These are phyloP conservation scores for Buceros bicornis DNA, from an alignment of 2,797 vertebrate species.

Conservation along the genomic window DNA sequence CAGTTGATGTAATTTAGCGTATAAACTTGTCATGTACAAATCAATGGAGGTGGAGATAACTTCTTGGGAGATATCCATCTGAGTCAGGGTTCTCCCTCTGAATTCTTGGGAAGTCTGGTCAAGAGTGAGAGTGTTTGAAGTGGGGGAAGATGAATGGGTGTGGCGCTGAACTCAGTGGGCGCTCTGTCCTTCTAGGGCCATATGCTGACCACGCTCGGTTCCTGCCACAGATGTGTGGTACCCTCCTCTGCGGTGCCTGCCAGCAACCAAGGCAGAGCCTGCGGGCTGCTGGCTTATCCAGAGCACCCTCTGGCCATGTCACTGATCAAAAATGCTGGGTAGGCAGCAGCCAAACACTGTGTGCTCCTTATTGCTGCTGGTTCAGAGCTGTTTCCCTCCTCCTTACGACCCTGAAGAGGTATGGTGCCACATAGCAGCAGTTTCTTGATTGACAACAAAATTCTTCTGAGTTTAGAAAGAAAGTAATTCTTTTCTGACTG, in stretches of 20 bases:
- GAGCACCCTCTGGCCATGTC: neutral
- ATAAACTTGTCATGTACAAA: neutral
- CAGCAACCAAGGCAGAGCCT: neutral
- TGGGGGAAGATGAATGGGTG: neutral
- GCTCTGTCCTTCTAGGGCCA: neutral
- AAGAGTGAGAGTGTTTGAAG: neutral
- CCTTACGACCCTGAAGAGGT: neutral
- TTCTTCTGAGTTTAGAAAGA: neutral
- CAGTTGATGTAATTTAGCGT: neutral
- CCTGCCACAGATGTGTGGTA: accelerated
- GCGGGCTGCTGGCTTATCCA: neutral
- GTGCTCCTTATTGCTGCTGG: neutral
- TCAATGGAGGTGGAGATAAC: neutral
- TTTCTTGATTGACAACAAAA: neutral
- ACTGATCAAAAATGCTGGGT: neutral
- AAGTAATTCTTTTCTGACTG: neutral
- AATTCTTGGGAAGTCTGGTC: neutral
- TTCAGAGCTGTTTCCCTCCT: neutral
- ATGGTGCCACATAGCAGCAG: neutral
- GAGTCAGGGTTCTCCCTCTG: neutral
- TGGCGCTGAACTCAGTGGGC: accelerated
- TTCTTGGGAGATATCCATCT: neutral
- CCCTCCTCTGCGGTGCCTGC: accelerated
- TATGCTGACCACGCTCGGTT: neutral
- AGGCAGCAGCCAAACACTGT: neutral